Base-by-base conservation (phyloP, 2,797 vertebrate genomes). In the Aeoliscus strigatus region DNA sequence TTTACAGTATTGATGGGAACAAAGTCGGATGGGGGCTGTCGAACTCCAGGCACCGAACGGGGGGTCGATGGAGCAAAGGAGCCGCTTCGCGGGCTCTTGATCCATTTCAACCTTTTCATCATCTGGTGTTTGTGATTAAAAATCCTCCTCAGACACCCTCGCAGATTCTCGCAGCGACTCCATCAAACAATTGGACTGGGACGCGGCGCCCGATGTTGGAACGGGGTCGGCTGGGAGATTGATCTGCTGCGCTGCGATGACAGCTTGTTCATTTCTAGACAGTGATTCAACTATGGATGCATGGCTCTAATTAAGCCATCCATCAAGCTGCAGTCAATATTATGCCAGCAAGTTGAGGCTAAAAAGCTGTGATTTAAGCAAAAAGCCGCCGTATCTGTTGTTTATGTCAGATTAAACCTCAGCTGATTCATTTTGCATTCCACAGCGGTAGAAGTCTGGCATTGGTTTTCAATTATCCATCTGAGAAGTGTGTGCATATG, bases 251-350 rank as follows among this genome's bases (percentile, higher is more conserved):
- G 14, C 23, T 1, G 42, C 11, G 65, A 67, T 71, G 75, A 76
- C 76, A 68, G 73, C 70, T 64, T 59, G 60, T 68, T 79, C 65
- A 64, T 76, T 75, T 72, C 52, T 56, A 55, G 39, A 67, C 64
- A 60, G 55, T 54, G 74, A 73, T 69, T 76, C 60, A 51, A 58
- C 58, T 41, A 45, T 63, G 65, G 63, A 70, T 73, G 70, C 54
- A 15, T 49, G 17, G 48, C 44, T 57, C 44, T 82, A 78, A 81
- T 84, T 65, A 81, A 81, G 60, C 43, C 73, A 78, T 81, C 68
- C 73, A 75, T 83, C 81, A 81, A 56, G 45, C 43, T 21, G 28
- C 39, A 59, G 73, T 62, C 66, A 29, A 79, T 78, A 76, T 39
- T 59, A 25, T 37, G 37, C 32, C 14, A 36, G 41, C 58, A 49